Evolutionary conservation across 2,888 invertebrate genomes (phyloP).

Genomic region (Chrysolina haemoptera): DNA sequence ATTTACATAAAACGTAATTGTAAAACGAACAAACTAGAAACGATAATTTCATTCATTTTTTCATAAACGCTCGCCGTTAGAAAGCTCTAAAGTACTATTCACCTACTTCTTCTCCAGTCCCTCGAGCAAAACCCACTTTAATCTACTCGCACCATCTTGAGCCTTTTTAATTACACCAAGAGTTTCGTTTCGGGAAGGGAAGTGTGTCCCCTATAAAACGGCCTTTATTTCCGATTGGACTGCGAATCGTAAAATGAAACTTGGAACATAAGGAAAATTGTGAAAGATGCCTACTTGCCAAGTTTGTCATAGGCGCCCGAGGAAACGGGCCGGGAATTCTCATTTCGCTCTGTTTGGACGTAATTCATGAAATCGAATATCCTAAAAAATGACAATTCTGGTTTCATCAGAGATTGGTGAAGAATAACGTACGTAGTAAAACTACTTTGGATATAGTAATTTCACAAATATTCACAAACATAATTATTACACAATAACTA

Average conservation of each 20-base stretch:
- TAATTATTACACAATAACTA: too few relatives aligned
- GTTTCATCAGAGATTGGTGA: not conserved
- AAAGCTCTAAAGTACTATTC: not conserved
- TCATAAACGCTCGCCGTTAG: not conserved
- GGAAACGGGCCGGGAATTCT: not conserved
- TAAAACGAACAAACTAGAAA: not conserved
- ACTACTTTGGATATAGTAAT: too few relatives aligned
- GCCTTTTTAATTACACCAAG: slow-evolving; percentile 18
- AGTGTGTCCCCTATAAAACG: slow-evolving; percentile 10
- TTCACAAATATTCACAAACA: too few relatives aligned
- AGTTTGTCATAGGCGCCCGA: slow-evolving; percentile 11
- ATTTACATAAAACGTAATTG: not conserved
- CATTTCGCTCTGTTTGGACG: not conserved
- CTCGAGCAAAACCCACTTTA: not conserved
- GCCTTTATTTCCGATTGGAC: slow-evolving; percentile 17
- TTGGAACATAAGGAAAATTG: slow-evolving; percentile 14
- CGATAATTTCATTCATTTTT: not conserved
- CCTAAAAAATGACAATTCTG: not conserved
- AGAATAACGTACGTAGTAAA: not conserved
- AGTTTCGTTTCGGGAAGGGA: not conserved
- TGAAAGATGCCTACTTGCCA: slow-evolving; percentile 7
- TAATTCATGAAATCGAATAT: not conserved
- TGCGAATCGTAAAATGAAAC: slow-evolving; percentile 13
- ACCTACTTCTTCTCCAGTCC: not conserved
- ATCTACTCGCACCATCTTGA: not conserved